A percentile compares a stretch with the other conserved stretches of the same genome.
Evolutionary conservation across 2,888 invertebrate genomes (phyloP).

Genomic region (Andrena marginata): DNA sequence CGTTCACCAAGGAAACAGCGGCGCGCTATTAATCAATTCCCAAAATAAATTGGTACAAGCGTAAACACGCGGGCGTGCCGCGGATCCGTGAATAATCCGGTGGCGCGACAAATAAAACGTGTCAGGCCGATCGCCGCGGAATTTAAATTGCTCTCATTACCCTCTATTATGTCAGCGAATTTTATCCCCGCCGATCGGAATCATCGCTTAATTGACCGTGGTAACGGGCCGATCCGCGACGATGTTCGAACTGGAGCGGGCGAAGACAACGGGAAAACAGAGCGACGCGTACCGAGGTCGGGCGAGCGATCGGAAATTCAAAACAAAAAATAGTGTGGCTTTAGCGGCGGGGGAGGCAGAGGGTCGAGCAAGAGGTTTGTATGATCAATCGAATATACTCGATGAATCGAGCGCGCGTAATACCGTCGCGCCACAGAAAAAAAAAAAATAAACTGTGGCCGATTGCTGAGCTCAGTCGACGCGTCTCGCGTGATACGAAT

Average conservation of each 20-base stretch:
- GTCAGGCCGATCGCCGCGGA: slow-evolving; percentile 49
- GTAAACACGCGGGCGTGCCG: slow-evolving; percentile 34
- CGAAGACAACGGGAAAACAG: not conserved
- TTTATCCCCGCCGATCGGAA: slow-evolving; percentile 25
- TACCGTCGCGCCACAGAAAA: slow-evolving; percentile 65
- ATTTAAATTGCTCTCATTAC: slow-evolving; percentile 60
- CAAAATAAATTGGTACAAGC: slow-evolving; percentile 53
- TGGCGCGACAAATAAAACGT: slow-evolving; percentile 47
- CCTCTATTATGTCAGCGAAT: slow-evolving; percentile 20
- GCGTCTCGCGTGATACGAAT: slow-evolving; percentile 53
- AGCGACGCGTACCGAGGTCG: not conserved
- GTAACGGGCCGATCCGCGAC: not conserved
- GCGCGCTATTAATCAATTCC: slow-evolving; percentile 53
- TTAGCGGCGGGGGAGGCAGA: not conserved
- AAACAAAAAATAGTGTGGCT: too few relatives aligned
- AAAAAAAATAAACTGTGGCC: slow-evolving; percentile 75
- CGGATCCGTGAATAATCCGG: slow-evolving; percentile 55
- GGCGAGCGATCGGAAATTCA: not conserved
- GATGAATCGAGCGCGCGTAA: slow-evolving; percentile 78
- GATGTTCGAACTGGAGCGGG: not conserved
- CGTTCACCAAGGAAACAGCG: slow-evolving; percentile 41
- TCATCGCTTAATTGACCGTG: slow-evolving; percentile 16
- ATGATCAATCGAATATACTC: slow-evolving; percentile 75
- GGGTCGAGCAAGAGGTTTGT: slow-evolving; percentile 50
- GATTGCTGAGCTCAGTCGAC: slow-evolving; percentile 61